Conservation (phyloP, 2,888 invertebrate species). For the Lasioglossum villosulum region DNA sequence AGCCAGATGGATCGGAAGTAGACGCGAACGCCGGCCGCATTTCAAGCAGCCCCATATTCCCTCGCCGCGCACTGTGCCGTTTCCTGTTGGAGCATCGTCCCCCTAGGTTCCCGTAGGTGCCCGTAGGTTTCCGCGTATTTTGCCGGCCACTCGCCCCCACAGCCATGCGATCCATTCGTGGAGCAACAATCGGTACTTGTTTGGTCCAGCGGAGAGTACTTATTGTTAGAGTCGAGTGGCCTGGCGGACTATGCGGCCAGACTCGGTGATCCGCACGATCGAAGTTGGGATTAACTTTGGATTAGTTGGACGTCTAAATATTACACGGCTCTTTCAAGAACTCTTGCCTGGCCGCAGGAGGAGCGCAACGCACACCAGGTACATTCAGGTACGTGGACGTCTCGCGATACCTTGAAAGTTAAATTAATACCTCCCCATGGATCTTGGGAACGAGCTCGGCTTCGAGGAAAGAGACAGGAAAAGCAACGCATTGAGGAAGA, state of each 20-base stretch:
- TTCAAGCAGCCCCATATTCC: conserved; percentile 74
- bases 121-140: conserved; percentile 55
- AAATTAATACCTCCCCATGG: conserved; percentile 27
- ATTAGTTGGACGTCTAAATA: conserved; percentile 43
- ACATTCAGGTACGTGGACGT: neutral
- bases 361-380: neutral
- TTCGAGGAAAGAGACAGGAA: neutral
- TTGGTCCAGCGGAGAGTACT: neutral
- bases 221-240: neutral
- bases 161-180: conserved; percentile 37
- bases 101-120: conserved; percentile 3
- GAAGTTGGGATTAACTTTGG: conserved; percentile 47
- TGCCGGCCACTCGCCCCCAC: conserved; percentile 45
- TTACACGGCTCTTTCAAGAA: conserved; percentile 28
- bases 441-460: neutral
- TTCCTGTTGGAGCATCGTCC: neutral
- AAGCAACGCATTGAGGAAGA: neutral
- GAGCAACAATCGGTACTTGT: conserved; percentile 60
- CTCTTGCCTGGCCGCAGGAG: neutral
- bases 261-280: conserved; percentile 14
- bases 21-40: conserved; percentile 80
- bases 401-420: conserved; percentile 24
- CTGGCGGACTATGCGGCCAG: neutral
- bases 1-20: conserved; percentile 82
- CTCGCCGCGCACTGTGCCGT: neutral